Conservation (phyloP, 2,888 invertebrate genomes). For the Tipula confusa region DNA sequence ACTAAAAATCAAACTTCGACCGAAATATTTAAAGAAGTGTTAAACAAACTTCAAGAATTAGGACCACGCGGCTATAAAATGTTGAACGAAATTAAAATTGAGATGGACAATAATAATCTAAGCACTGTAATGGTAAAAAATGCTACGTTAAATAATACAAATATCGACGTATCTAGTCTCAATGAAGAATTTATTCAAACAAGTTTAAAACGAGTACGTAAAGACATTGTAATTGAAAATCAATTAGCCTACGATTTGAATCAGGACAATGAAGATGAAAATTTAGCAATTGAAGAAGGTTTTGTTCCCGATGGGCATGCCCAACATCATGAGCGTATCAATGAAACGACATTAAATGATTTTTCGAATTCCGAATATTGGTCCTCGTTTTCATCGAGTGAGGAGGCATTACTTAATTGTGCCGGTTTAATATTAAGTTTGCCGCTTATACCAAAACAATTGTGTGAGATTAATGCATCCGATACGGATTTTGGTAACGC, state of each 20-base stretch:
- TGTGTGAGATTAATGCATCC: constrained; percentile 51
- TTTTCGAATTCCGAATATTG: constrained; percentile 74
- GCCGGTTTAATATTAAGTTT: constrained; percentile 68
- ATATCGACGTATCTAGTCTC: background rate
- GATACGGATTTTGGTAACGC: constrained; percentile 53
- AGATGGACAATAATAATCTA: constrained; percentile 40
- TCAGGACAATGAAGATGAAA: constrained; percentile 58
- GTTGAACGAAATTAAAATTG: constrained; percentile 54
- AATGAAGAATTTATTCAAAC: constrained; percentile 39
- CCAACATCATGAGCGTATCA: constrained; percentile 59
- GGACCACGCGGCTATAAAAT: constrained; percentile 57
- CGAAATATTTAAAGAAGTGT: constrained; percentile 59
- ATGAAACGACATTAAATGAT: constrained; percentile 63
- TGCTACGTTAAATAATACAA: background rate
- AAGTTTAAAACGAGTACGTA: constrained; percentile 46
- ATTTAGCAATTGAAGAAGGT: constrained; percentile 61
- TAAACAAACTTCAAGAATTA: constrained; percentile 55
- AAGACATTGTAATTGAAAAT: constrained; percentile 54
- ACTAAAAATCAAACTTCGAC: constrained; percentile 41
- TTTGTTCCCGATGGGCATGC: constrained; percentile 61
- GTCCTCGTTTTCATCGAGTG: constrained; percentile 77
- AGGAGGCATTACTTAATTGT: constrained; percentile 69
- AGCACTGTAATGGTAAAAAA: background rate
- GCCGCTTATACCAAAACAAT: constrained; percentile 61
- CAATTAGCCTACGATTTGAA: constrained; percentile 53